Conservation (phyloP, 2,113 vertebrate species). For the Pipa parva region DNA sequence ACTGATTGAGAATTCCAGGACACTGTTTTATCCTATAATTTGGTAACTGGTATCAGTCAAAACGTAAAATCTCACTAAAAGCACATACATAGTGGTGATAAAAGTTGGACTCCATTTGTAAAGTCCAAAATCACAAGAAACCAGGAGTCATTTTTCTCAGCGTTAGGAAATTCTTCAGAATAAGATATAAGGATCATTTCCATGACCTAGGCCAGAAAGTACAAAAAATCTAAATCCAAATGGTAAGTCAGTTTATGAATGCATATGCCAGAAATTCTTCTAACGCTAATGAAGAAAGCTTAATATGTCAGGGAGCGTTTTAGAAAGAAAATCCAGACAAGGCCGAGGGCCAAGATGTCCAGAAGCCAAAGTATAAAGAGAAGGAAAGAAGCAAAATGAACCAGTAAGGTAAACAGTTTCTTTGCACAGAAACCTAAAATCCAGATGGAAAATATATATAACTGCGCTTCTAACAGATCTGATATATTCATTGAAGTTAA, state of each 20-base stretch:
- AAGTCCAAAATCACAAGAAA: slow-evolving; percentile 21
- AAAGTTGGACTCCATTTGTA: not conserved
- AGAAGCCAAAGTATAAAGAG: slow-evolving; percentile 1
- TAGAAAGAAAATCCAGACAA: slow-evolving; percentile 29
- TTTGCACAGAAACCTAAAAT: not conserved
- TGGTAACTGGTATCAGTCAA: no score
- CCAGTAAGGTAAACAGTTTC: not conserved
- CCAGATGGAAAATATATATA: not conserved
- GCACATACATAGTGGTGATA: not conserved
- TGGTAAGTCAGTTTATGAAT: slow-evolving; percentile 20
- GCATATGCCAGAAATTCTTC: slow-evolving; percentile 10
- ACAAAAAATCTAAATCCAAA: slow-evolving; percentile 25
- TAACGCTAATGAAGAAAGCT: slow-evolving; percentile 30
- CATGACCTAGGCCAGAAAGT: slow-evolving; percentile 22
- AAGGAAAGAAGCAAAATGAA: not conserved
- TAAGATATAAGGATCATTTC: slow-evolving; percentile 24
- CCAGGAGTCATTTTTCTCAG: slow-evolving; percentile 11
- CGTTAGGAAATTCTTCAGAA: slow-evolving; percentile 24
- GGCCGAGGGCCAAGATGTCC: slow-evolving; percentile 9
- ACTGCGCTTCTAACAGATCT: not conserved
- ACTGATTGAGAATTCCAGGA: no score
- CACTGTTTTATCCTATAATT: no score
- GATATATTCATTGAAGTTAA: no score
- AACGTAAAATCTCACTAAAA: not conserved
- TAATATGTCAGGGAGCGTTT: slow-evolving; percentile 36